A percentile compares a stretch with the other conserved stretches of the same genome.
phyloP scores from a whole-genome alignment of 2,888 invertebrate species.

The Camponotus fellah region DNA sequence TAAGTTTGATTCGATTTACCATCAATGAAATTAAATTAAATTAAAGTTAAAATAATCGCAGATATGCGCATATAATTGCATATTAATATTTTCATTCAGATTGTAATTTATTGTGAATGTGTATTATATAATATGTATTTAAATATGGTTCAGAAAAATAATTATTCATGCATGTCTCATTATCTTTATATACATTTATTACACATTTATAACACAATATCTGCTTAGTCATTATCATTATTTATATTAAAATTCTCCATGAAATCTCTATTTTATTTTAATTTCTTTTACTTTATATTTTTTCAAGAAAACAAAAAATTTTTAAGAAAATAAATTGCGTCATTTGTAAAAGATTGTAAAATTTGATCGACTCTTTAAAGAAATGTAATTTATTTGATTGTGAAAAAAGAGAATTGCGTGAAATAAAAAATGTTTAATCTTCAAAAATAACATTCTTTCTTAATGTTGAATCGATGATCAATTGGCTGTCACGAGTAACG shows the following conservation, averaged over 20 bases:
- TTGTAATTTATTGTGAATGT: conserved; percentile 36
- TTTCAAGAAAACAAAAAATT: conserved; percentile 17
- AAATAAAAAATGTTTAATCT: conserved; percentile 21
- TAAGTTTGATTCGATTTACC: conserved; percentile 34
- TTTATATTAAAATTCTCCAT: not conserved
- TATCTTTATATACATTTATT: conserved; percentile 44
- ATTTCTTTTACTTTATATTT: not conserved
- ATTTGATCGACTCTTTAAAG: conserved; percentile 32
- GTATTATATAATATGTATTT: conserved; percentile 31
- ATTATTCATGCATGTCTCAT: conserved; percentile 40
- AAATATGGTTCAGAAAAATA: conserved; percentile 36
- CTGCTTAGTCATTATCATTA: conserved; percentile 17
- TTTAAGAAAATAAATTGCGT: conserved; percentile 9
- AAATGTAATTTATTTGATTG: conserved; percentile 34
- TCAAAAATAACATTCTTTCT: conserved; percentile 15
- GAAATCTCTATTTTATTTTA: not conserved
- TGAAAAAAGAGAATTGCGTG: conserved; percentile 5
- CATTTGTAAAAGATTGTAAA: conserved; percentile 16
- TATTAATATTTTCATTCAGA: conserved; percentile 42
- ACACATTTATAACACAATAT: not conserved
- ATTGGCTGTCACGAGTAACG: not conserved
- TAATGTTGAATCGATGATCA: not conserved
- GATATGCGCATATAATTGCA: conserved; percentile 20
- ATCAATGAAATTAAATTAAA: conserved; percentile 40
- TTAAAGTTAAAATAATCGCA: conserved; percentile 52